These are phyloP conservation scores for Gobionotothen gibberifrons DNA, from an alignment of 2,797 vertebrate genomes.

Conservation along the genomic window DNA sequence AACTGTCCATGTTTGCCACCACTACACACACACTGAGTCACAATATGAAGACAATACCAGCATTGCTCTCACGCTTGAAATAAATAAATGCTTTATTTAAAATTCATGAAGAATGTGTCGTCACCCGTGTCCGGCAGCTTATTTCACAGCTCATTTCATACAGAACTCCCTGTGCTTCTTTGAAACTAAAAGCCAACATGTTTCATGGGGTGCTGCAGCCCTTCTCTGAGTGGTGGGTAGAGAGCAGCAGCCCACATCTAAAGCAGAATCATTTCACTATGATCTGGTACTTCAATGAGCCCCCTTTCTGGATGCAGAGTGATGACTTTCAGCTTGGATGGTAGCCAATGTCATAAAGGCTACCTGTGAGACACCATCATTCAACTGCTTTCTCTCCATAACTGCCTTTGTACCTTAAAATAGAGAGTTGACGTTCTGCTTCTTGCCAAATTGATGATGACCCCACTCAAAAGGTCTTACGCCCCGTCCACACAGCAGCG, in stretches of 20 bases:
- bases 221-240: neutral
- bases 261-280: neutral
- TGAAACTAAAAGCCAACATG: conserved; percentile 12
- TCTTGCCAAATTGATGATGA: neutral
- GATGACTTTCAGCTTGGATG: conserved; percentile 6
- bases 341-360: conserved; percentile 1
- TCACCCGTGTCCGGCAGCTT: conserved; percentile 39
- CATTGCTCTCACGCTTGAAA: no score
- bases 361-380: neutral
- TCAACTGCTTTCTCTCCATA: neutral
- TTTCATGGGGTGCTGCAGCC: conserved; percentile 11
- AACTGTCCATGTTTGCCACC: no score
- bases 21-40: neutral
- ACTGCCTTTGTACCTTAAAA: conserved; percentile 7
- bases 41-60: neutral
- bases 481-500: no score
- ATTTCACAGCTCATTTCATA: conserved; percentile 49
- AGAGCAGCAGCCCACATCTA: conserved; percentile 20
- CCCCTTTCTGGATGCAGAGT: conserved; percentile 10
- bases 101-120: neutral
- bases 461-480: neutral
- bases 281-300: neutral
- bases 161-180: conserved; percentile 10
- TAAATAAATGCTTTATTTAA: neutral
- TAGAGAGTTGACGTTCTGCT: neutral